Evolutionary conservation across 1,140 invertebrate genomes (phyloP).

Genomic region (Lepidurus apus): DNA sequence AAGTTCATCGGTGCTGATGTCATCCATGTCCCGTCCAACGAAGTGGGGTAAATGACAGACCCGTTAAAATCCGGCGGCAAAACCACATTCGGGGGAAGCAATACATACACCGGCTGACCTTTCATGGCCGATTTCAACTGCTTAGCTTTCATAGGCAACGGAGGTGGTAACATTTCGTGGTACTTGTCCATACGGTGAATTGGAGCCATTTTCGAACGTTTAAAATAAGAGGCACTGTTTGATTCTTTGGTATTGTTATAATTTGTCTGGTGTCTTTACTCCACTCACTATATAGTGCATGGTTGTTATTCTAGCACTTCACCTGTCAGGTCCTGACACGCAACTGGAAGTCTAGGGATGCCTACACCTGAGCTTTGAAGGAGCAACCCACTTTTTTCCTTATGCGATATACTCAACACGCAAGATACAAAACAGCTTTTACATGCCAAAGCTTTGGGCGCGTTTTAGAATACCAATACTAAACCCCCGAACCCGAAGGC

Average conservation of each 20-base stretch:
- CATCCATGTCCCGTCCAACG: not conserved
- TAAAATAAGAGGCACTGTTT: not conserved
- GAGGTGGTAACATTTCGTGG: slow-evolving; percentile 30
- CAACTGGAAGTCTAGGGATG: slow-evolving; percentile 6
- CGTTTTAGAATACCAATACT: not conserved
- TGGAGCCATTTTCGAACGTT: slow-evolving; percentile 28
- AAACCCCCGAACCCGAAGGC: not conserved
- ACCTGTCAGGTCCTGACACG: not conserved
- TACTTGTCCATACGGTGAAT: slow-evolving; percentile 33
- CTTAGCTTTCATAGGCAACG: slow-evolving; percentile 31
- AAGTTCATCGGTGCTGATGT: not conserved
- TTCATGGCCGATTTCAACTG: slow-evolving; percentile 29
- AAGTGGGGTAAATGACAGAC: slow-evolving; percentile 15
- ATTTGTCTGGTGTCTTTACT: not conserved
- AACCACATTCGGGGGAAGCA: slow-evolving; percentile 22
- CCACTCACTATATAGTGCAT: too few relatives aligned
- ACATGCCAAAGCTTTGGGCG: not conserved
- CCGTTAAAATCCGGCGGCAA: slow-evolving; percentile 17
- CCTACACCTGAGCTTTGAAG: slow-evolving; percentile 12
- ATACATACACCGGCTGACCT: slow-evolving; percentile 27
- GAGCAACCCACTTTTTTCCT: not conserved
- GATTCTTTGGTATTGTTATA: not conserved
- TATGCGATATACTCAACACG: not conserved
- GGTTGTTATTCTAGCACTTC: not conserved
- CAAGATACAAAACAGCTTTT: not conserved